Percentiles rank a stretch among this genome's conserved stretches.
Evolutionary conservation across 2,113 vertebrate species (phyloP).

Genomic region (Urocynchramus pylzowi): DNA sequence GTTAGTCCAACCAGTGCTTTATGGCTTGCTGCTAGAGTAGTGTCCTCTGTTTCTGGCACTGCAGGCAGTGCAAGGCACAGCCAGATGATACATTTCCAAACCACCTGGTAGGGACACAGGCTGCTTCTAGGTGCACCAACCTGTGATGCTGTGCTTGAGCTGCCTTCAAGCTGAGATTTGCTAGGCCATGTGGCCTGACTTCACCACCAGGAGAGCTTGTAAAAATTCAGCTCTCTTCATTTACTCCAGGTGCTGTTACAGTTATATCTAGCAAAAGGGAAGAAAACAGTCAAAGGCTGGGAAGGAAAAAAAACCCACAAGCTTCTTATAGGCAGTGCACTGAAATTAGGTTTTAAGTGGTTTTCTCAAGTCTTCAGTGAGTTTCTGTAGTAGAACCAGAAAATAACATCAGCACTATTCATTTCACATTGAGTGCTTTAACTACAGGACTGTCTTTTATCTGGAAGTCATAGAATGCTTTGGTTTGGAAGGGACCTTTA

Average conservation of each 20-base stretch:
- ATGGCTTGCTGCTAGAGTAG: neutral
- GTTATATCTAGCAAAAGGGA: neutral
- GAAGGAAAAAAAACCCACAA: neutral
- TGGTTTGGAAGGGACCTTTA: neutral
- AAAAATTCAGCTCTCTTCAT: neutral
- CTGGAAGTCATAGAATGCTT: neutral
- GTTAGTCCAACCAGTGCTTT: neutral
- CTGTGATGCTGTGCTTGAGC: neutral
- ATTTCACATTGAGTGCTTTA: neutral
- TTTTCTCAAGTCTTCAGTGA: neutral
- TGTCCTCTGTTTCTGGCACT: rapidly evolving
- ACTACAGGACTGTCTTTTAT: neutral
- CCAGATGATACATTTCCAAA: neutral
- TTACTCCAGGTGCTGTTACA: neutral
- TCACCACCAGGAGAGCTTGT: neutral
- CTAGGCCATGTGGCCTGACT: neutral
- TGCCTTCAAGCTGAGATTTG: neutral
- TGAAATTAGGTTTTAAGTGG: neutral
- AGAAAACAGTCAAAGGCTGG: rapidly evolving
- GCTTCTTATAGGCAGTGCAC: neutral
- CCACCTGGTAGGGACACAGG: neutral
- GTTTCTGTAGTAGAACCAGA: neutral
- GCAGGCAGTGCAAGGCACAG: neutral
- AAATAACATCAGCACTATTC: neutral
- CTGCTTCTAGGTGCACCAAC: neutral